Conservation (phyloP, 2,113 vertebrate species). For the Siniperca knerii region DNA sequence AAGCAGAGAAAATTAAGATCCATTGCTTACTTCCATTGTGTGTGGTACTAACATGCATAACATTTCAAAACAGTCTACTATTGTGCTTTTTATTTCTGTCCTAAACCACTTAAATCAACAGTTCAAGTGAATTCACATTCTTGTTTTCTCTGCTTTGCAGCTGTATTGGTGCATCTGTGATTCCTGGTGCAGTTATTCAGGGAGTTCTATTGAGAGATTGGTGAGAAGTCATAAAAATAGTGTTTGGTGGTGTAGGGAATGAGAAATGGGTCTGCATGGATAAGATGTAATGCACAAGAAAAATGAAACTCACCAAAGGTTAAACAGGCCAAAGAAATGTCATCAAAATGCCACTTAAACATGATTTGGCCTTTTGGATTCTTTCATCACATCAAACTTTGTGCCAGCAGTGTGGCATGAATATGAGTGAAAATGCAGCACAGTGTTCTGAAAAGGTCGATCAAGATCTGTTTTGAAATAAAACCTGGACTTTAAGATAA, state of each 20-base stretch:
- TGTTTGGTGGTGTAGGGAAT: conserved; percentile 38
- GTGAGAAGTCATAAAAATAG: conserved; percentile 34
- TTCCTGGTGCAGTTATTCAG: conserved; percentile 27
- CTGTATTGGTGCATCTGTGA: conserved; percentile 27
- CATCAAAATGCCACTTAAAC: conserved; percentile 85
- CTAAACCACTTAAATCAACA: conserved; percentile 9
- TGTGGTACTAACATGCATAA: conserved; percentile 12
- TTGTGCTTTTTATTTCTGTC: neutral
- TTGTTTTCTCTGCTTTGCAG: conserved; percentile 9
- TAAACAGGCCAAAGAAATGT: conserved; percentile 84
- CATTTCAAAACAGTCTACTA: neutral
- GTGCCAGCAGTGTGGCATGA: conserved; percentile 62
- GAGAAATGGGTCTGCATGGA: conserved; percentile 68
- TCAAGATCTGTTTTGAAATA: conserved; percentile 65
- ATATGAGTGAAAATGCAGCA: conserved; percentile 60
- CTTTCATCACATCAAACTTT: conserved; percentile 75
- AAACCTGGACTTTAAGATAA: conserved; percentile 51
- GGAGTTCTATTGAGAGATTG: conserved; percentile 25
- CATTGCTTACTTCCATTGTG: conserved; percentile 4
- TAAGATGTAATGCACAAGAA: conserved; percentile 74
- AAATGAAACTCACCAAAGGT: conserved; percentile 79
- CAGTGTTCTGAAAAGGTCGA: conserved; percentile 68
- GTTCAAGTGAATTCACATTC: conserved; percentile 13
- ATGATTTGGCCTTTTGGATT: conserved; percentile 81
- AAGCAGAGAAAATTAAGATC: conserved; percentile 28